These are phyloP conservation scores for Brachionichthys hirsutus DNA, from an alignment of 2,113 vertebrate genomes.

Conservation along the genomic window DNA sequence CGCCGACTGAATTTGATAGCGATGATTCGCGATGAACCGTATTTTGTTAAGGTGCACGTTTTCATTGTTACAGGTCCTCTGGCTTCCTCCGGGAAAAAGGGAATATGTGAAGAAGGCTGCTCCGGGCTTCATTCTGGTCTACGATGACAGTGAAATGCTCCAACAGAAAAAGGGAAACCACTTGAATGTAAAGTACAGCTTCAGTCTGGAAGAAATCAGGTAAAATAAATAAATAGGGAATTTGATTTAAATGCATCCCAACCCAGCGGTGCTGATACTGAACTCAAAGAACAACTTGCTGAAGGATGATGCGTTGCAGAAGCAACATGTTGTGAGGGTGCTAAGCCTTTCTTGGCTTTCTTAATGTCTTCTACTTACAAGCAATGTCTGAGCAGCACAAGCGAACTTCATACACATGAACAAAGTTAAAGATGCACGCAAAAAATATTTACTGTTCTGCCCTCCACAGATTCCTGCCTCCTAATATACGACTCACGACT, in stretches of 20 bases:
- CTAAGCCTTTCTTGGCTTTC: not conserved
- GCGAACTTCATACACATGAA: too few species aligned
- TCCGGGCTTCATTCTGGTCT: conserved; percentile 83
- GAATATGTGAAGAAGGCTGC: conserved; percentile 69
- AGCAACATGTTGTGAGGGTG: too few species aligned
- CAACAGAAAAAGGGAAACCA: conserved; percentile 41
- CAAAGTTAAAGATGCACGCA: not conserved
- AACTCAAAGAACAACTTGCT: too few species aligned
- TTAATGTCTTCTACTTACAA: not conserved
- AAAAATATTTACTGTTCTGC: too few species aligned
- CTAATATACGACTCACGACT: not conserved
- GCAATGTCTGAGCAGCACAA: not conserved
- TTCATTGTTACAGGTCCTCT: conserved; percentile 81
- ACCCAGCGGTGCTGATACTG: too few species aligned
- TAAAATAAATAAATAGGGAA: conserved; percentile 54
- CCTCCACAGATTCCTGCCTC: not conserved
- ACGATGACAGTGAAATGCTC: conserved; percentile 47
- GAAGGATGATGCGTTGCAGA: too few species aligned
- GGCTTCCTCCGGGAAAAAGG: conserved; percentile 82
- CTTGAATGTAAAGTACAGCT: conserved; percentile 85
- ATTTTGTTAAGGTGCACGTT: not conserved
- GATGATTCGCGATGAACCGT: not conserved
- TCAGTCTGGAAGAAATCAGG: conserved; percentile 81
- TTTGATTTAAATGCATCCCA: not conserved
- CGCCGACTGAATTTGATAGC: not conserved